phyloP scores from a whole-genome alignment of 2,888 invertebrate species.

The Mylabris sibirica region DNA sequence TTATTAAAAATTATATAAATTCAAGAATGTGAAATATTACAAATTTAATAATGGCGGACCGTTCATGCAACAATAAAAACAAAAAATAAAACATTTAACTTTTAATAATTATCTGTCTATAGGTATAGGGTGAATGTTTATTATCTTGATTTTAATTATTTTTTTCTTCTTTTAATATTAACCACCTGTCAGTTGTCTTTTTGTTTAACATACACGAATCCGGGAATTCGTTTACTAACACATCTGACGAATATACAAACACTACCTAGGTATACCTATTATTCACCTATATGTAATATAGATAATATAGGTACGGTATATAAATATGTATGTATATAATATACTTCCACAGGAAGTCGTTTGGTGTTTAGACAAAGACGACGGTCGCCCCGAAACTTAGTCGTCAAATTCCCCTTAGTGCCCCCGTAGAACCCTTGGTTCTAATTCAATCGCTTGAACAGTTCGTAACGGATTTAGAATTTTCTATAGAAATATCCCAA shows the following conservation, averaged over 20 bases:
- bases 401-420: slow-evolving; percentile 12
- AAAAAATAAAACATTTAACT: neutral
- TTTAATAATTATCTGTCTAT: neutral
- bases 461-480: slow-evolving; percentile 43
- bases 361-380: slow-evolving; percentile 44
- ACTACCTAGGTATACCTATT: no score
- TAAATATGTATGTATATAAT: neutral
- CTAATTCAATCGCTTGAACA: slow-evolving; percentile 35
- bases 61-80: neutral
- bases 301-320: neutral
- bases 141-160: neutral
- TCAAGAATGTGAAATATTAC: neutral
- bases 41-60: slow-evolving; percentile 2
- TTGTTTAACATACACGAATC: neutral
- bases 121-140: no score
- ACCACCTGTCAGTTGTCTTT: slow-evolving; percentile 4
- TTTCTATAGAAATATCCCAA: slow-evolving; percentile 3
- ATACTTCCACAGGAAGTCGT: slow-evolving; percentile 38
- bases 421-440: slow-evolving; percentile 22
- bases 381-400: slow-evolving; percentile 28
- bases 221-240: slow-evolving; percentile 6
- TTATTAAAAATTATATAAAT: neutral
- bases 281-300: slow-evolving; percentile 5
- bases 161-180: neutral
- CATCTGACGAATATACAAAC: slow-evolving; percentile 1